A percentile compares a stretch with the other conserved stretches of the same genome.
Conservation (phyloP, 2,888 invertebrate species). For the Callyntrura guangdongensis region DNA sequence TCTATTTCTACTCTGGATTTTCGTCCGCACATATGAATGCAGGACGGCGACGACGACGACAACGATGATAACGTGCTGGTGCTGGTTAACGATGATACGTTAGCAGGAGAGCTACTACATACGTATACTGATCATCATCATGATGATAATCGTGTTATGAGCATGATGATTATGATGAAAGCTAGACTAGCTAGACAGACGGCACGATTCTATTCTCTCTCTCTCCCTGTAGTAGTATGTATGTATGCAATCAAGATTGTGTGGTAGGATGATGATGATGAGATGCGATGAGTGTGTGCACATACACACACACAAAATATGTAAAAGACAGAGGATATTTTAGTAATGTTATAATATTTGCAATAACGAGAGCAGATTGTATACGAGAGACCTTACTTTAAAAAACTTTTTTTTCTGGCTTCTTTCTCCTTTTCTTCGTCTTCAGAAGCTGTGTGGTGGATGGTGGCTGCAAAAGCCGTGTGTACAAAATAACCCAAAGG, state of each 20-base stretch:
- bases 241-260: slow-evolving; percentile 52
- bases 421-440: slow-evolving; percentile 45
- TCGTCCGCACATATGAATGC: slow-evolving; percentile 1
- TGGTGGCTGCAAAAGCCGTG: background rate
- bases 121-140: slow-evolving; percentile 46
- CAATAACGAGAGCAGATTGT: slow-evolving; percentile 43
- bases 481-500: background rate
- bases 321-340: background rate
- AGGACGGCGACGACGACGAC: background rate
- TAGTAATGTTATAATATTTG: slow-evolving; percentile 52
- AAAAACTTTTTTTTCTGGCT: slow-evolving; percentile 32
- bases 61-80: background rate
- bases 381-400: slow-evolving; percentile 35
- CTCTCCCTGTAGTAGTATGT: background rate
- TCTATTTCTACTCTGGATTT: slow-evolving; percentile 4
- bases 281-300: background rate
- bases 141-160: slow-evolving; percentile 54
- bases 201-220: slow-evolving; percentile 13
- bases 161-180: slow-evolving; percentile 55
- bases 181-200: slow-evolving; percentile 61
- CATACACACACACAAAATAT: slow-evolving; percentile 10
- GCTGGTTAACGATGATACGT: slow-evolving; percentile 14
- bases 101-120: slow-evolving; percentile 30
- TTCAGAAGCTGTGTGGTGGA: background rate
- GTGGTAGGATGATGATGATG: slow-evolving; percentile 6